phyloP scores from a whole-genome alignment of 2,888 invertebrate species.

The Lagria hirta region DNA sequence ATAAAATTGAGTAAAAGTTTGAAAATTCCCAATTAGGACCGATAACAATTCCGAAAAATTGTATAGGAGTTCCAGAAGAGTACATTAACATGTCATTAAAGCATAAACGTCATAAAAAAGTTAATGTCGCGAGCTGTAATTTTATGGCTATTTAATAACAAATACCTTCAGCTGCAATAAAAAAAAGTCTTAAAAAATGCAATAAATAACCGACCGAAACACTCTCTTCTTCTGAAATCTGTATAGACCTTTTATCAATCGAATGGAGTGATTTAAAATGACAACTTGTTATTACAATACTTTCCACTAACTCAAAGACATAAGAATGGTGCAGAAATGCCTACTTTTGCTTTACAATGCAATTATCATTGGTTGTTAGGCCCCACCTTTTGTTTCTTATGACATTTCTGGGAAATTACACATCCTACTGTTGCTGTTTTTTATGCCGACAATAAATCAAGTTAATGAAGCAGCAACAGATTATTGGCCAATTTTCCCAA shows the following conservation, averaged over 20 bases:
- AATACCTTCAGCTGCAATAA: slow-evolving; percentile 19
- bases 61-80: slow-evolving; percentile 14
- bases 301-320: slow-evolving; percentile 11
- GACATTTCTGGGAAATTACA: too few relatives aligned
- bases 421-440: too few relatives aligned
- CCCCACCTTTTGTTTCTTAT: too few relatives aligned
- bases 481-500: too few relatives aligned
- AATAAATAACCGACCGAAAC: slow-evolving; percentile 17
- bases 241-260: too few relatives aligned
- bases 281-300: slow-evolving; percentile 20
- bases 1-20: too few relatives aligned
- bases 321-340: slow-evolving; percentile 18
- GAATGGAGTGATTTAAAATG: slow-evolving; percentile 21
- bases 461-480: too few relatives aligned
- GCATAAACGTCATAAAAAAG: slow-evolving; percentile 24
- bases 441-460: too few relatives aligned
- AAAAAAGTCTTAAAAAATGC: slow-evolving; percentile 20
- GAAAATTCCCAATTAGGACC: too few relatives aligned
- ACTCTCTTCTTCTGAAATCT: too few relatives aligned
- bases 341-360: too few relatives aligned
- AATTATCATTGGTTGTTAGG: too few relatives aligned
- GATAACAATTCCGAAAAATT: slow-evolving; percentile 21
- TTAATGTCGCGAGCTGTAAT: slow-evolving; percentile 23
- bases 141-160: slow-evolving; percentile 23
- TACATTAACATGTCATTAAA: slow-evolving; percentile 26